These are phyloP conservation scores for Pollachius pollachius DNA, from an alignment of 2,113 vertebrate genomes.

Conservation along the genomic window DNA sequence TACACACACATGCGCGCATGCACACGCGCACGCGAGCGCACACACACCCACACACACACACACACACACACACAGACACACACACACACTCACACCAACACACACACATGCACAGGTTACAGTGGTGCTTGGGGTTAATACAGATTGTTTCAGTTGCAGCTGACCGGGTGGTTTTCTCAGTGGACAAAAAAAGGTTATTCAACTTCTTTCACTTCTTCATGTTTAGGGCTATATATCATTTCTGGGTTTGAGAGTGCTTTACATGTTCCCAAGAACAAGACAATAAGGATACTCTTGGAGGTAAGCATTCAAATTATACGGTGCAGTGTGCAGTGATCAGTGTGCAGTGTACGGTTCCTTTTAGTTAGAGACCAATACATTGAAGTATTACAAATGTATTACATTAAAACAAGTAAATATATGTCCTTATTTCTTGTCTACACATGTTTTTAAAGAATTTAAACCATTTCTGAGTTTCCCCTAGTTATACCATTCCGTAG, in stretches of 20 bases:
- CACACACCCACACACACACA: background rate
- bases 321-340: too few relatives aligned
- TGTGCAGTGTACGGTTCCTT: too few relatives aligned
- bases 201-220: slow-evolving; percentile 39
- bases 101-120: background rate
- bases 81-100: slow-evolving; percentile 1
- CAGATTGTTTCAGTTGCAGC: background rate
- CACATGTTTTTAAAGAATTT: too few relatives aligned
- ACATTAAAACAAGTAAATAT: too few relatives aligned
- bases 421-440: too few relatives aligned
- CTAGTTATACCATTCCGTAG: too few relatives aligned
- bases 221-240: background rate
- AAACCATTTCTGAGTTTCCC: too few relatives aligned
- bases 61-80: slow-evolving; percentile 16
- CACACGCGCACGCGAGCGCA: background rate
- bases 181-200: slow-evolving; percentile 7
- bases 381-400: too few relatives aligned
- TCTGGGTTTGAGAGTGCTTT: background rate
- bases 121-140: background rate
- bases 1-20: slow-evolving; percentile 13
- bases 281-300: slow-evolving; percentile 23
- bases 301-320: slow-evolving; percentile 37
- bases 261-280: background rate
- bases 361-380: too few relatives aligned
- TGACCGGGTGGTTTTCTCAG: background rate